Base-by-base conservation (phyloP, 2,888 invertebrate genomes). In the Tinea trinotella region DNA sequence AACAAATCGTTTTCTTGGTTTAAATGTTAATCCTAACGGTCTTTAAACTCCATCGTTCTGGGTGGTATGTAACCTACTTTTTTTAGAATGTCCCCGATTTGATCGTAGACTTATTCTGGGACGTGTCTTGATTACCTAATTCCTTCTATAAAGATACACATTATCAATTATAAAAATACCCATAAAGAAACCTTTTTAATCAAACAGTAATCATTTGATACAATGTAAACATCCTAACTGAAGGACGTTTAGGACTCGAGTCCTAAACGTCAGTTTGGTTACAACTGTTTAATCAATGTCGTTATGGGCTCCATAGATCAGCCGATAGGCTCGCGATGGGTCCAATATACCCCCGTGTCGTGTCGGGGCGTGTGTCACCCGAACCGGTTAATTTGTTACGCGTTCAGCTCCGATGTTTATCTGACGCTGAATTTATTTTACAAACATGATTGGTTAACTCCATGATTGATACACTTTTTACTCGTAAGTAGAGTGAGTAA, bases 311-410 rank as follows among this genome's bases (percentile, higher is more conserved):
- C 69, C 63, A 67, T 70, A 67, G 73, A 75, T 74, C 66, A 66
- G 62, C 64, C 67, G 73, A 74, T 76, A 75, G 66, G 65, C 61
- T 55, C 56, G 46, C 35, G 50, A 30, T 17, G 40, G 40, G 18
- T 15, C 52, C 19, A 19, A 48, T 20, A 20, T 13, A 13, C 22
- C 49, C n/a, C 49, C 22, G 24, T 24, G n/a, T 10, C 49, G 52
- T 3, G 52, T 30, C 5, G 20, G 19, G 40, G 6, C 30, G 40
- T 1, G 19, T 50, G 24, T 50, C 50, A 50, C 24, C 22, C 50
- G 24, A 49, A 49, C 57, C 58, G 72, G 76, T 77, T 78, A 80
- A 80, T 80, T 80, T 78, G 78, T 76, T 68, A 71, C 73, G 62
- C 66, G 50, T 50, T 50, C 22, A 20, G 24, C 18, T n/a, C 18